phyloP scores from a whole-genome alignment of 64 coral and sea anemone species.

The Hydrozoanthus tunicans region DNA sequence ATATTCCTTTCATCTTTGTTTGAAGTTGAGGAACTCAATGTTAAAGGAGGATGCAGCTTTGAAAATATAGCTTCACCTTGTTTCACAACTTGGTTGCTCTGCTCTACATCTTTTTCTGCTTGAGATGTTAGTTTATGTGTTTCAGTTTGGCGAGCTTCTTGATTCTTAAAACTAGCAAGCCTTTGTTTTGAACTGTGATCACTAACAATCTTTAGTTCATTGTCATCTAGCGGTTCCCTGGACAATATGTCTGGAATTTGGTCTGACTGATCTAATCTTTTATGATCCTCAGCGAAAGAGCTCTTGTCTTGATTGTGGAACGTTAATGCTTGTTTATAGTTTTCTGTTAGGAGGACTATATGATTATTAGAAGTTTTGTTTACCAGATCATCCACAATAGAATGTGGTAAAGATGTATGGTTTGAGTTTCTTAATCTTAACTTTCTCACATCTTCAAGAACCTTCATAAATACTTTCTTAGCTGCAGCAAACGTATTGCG shows the following conservation, averaged over 20 bases:
- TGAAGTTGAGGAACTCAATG: not conserved
- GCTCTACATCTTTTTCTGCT: not conserved
- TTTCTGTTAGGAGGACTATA: not conserved
- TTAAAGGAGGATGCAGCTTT: not conserved
- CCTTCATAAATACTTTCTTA: slow-evolving; percentile 46
- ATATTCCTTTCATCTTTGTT: not conserved
- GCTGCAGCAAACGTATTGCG: slow-evolving; percentile 37
- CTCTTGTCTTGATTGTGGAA: slow-evolving; percentile 30
- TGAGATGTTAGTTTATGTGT: not conserved
- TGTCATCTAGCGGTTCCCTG: not conserved
- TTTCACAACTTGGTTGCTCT: not conserved
- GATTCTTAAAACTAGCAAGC: not conserved
- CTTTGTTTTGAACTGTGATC: no score
- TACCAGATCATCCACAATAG: not conserved
- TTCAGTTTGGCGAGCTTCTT: not conserved
- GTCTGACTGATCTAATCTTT: not conserved
- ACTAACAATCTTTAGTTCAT: not conserved
- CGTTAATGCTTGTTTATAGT: not conserved
- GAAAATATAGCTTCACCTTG: not conserved
- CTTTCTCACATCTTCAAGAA: slow-evolving; percentile 11
- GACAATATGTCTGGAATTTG: not conserved
- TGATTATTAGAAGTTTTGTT: not conserved
- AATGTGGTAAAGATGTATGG: not conserved
- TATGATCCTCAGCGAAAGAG: not conserved
- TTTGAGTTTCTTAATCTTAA: not conserved